Base-by-base conservation (phyloP, 2,797 vertebrate species). In the Centroberyx gerrardi region DNA sequence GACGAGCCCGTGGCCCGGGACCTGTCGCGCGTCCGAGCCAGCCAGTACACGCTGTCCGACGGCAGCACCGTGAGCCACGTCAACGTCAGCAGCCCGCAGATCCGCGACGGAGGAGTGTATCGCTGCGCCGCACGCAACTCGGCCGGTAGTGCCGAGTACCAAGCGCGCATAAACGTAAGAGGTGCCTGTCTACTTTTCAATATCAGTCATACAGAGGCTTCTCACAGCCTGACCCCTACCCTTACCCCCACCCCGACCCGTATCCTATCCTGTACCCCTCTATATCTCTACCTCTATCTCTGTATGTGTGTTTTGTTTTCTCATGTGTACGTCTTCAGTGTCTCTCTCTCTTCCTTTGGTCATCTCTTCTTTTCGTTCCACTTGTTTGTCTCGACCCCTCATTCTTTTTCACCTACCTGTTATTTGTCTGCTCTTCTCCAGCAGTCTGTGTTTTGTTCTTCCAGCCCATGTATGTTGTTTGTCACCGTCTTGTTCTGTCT, bases 131-230 rank as follows among this genome's bases (percentile, higher is more conserved):
- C 98, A 90, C 97, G 97, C 95, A 99, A 99, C 97, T 98, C 97
- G 93, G 98, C 98, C 94, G 98, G 98, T 96, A 97, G 97, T 92
- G 97, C 97, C 96, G 98, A 99, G 96, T 99, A 99, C 95, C 98
- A 99, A 98, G 98, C 98, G 97, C 98, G 98, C 98, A 99, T 99
- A 99, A 99, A 99, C 98, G 98, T 99, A 99, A 99, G 98, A 99
- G 98, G 98, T 99, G 98, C 98, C 98, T 99, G 98, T 99, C 98
- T 98, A 97, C 97, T 98, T 99, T 99, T 99, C 97, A 98, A 99
- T 99, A 96, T 99, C 97, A 98, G 97, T 95, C 95, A 96, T 97
- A 97, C 96, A 96, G 94, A 93, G 93, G 93, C 90, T 92, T 92
- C 89, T 93, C 87, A 94, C 84, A 92, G 94, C 90, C 93, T 76